These are phyloP conservation scores for Rhinatrema bivittatum DNA, from an alignment of 2,797 vertebrate species.

Conservation along the genomic window DNA sequence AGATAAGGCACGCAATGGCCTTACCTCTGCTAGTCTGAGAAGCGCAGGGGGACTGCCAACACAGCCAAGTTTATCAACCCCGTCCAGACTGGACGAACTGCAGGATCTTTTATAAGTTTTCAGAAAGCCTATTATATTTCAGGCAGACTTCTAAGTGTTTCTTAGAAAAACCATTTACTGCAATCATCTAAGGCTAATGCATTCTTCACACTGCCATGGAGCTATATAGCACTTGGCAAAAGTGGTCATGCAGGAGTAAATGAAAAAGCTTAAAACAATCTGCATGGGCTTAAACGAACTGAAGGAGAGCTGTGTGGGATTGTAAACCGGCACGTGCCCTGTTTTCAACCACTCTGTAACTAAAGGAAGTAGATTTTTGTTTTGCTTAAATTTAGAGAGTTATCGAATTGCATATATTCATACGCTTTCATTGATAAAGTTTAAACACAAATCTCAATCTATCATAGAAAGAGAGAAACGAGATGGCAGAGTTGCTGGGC, in stretches of 20 bases:
- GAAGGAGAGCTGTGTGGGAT: background rate
- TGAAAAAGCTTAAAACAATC: slow-evolving; percentile 14
- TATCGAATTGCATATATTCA: too few relatives aligned
- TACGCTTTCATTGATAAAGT: too few relatives aligned
- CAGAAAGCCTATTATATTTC: slow-evolving; percentile 20
- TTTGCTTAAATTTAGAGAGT: too few relatives aligned
- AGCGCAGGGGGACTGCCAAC: background rate
- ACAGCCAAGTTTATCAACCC: background rate
- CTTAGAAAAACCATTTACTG: slow-evolving; percentile 7
- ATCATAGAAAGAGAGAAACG: too few relatives aligned
- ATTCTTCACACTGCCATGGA: slow-evolving; percentile 11
- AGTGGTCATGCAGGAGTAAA: slow-evolving; percentile 3
- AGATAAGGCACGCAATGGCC: too few relatives aligned
- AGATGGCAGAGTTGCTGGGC: too few relatives aligned
- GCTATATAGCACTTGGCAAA: too few relatives aligned
- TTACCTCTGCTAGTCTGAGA: too few relatives aligned
- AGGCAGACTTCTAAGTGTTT: slow-evolving; percentile 13
- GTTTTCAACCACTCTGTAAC: too few relatives aligned
- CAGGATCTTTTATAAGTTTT: slow-evolving; percentile 10
- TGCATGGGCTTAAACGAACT: background rate
- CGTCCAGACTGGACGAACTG: background rate
- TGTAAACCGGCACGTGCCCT: too few relatives aligned
- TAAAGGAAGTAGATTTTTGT: too few relatives aligned
- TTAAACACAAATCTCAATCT: too few relatives aligned
- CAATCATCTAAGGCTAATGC: slow-evolving; percentile 16